A percentile compares a stretch with the other conserved stretches of the same genome.
Conservation (phyloP, 2,113 vertebrate species). For the Syngnathus typhle region DNA sequence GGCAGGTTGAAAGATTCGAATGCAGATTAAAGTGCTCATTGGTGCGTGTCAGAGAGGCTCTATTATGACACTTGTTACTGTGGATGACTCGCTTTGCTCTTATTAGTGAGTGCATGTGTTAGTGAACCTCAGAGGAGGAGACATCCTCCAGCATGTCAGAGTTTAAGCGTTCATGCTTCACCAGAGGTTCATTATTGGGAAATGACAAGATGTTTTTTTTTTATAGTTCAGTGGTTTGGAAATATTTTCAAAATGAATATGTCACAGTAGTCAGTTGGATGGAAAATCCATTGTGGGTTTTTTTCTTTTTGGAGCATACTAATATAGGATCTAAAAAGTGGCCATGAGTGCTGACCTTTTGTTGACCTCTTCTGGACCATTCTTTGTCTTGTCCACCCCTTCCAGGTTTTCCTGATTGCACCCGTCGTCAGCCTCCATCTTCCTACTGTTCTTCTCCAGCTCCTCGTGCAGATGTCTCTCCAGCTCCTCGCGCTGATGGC, state of each 20-base stretch:
- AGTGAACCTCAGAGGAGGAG: constrained; percentile 27
- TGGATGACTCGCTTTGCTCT: constrained; percentile 30
- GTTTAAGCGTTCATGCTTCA: constrained; percentile 33
- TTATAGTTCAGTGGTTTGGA: constrained; percentile 7
- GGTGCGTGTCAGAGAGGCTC: constrained; percentile 13
- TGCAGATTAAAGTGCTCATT: neutral
- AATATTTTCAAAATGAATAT: constrained; percentile 7
- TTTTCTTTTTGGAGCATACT: too few species aligned
- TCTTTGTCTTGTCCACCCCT: constrained; percentile 64
- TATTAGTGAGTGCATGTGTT: constrained; percentile 16
- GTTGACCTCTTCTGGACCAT: constrained; percentile 67
- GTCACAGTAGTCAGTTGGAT: constrained; percentile 8
- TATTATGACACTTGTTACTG: constrained; percentile 19
- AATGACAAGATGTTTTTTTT: constrained; percentile 18
- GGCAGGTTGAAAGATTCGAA: constrained; percentile 23
- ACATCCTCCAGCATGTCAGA: constrained; percentile 22
- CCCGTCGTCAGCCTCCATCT: constrained; percentile 64
- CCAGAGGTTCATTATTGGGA: constrained; percentile 14
- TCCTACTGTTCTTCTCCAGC: constrained; percentile 65
- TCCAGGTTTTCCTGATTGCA: constrained; percentile 59
- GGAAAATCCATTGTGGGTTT: neutral
- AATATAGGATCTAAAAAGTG: too few species aligned
- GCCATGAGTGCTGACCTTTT: constrained; percentile 56
- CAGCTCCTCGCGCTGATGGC: constrained; percentile 54
- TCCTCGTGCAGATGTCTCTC: constrained; percentile 56